Conservation (phyloP, 2,888 invertebrate genomes). For the Andricus quercusramuli region DNA sequence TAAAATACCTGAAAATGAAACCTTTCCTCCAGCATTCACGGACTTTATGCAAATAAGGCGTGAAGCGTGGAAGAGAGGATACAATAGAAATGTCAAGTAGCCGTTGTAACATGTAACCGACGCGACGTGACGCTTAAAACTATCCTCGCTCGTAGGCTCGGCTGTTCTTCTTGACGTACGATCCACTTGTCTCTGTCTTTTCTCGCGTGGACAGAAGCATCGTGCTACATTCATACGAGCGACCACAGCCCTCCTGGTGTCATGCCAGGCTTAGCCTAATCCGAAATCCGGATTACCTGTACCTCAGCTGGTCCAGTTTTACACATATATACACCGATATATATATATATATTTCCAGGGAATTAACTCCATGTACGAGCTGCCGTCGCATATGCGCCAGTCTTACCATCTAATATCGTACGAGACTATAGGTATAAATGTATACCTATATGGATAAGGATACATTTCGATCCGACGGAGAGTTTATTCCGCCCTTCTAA, state of each 20-base stretch:
- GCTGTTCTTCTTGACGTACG: conserved; percentile 51
- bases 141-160: conserved; percentile 28
- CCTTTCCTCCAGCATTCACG: conserved; percentile 7
- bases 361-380: conserved; percentile 49
- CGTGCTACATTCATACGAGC: conserved; percentile 33
- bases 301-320: conserved; percentile 71
- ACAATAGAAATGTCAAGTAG: conserved; percentile 63
- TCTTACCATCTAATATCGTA: neutral
- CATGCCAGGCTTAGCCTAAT: conserved; percentile 72
- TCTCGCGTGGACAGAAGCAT: conserved; percentile 58
- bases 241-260: conserved; percentile 65
- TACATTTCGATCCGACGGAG: neutral
- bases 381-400: conserved; percentile 41
- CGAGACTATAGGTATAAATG: conserved; percentile 12
- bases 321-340: conserved; percentile 58
- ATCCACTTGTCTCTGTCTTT: conserved; percentile 57
- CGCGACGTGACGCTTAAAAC: conserved; percentile 53
- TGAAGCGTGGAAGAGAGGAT: conserved; percentile 44
- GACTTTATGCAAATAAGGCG: conserved; percentile 27
- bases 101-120: conserved; percentile 55
- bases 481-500: conserved; percentile 20
- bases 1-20: conserved; percentile 13
- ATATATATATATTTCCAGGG: conserved; percentile 59
- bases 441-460: conserved; percentile 13
- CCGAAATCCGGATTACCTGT: conserved; percentile 77